Conservation (phyloP, 2,113 vertebrate species). For the Micromys minutus region DNA sequence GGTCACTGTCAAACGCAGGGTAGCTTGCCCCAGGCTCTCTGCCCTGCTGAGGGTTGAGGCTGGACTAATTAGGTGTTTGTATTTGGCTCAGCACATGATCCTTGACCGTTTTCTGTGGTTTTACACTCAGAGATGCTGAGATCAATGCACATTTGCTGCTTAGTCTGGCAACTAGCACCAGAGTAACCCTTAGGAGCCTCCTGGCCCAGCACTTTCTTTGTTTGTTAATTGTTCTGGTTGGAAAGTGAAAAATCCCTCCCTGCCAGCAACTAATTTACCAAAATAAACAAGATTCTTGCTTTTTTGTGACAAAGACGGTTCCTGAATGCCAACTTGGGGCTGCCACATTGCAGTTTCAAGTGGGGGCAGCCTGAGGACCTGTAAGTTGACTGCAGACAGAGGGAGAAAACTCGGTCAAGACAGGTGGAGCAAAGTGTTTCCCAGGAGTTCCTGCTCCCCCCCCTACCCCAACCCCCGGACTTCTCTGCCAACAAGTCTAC, state of each 20-base stretch:
- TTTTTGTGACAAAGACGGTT: constrained; percentile 58
- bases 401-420: neutral
- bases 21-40: neutral
- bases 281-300: constrained; percentile 78
- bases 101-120: neutral
- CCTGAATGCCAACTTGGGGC: constrained; percentile 66
- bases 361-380: neutral
- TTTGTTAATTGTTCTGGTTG: constrained; percentile 53
- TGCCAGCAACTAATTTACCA: constrained; percentile 74
- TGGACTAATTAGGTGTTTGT: neutral
- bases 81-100: neutral
- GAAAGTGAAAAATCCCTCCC: constrained; percentile 63
- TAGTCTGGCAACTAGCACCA: neutral
- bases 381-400: neutral
- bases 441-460: neutral
- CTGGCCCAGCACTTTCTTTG: constrained; percentile 39
- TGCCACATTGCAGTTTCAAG: constrained; percentile 66
- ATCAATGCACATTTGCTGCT: neutral
- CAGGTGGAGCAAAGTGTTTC: neutral
- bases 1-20: neutral
- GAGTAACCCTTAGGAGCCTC: constrained; percentile 51
- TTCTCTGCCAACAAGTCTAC: neutral
- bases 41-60: neutral
- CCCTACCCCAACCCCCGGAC: neutral
- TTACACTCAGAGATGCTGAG: constrained; percentile 24